Base-by-base conservation (phyloP, 2,888 invertebrate species). In the Anagyrus pseudococci region DNA sequence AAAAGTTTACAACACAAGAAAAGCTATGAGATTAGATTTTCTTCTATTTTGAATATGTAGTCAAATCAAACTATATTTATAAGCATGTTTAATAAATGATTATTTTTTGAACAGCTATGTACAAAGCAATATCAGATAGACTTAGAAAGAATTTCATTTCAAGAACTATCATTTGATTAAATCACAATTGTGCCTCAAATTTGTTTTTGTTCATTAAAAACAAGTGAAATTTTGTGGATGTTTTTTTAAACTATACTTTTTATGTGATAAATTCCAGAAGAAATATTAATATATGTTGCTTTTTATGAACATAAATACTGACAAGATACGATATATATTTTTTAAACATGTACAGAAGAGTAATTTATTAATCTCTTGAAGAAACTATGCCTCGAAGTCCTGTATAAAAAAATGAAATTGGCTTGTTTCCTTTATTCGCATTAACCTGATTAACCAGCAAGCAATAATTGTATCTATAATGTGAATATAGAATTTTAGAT, bases 311-410 rank as follows among this genome's bases (percentile, higher is more conserved):
- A 66, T 56, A 59, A 58, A 64, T 67, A 67, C 52, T 58, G 41
- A 55, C 47, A 55, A 55, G 53, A 52, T 58, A 41, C 63, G 53
- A 58, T 63, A 61, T 67, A 67, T 65, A 65, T 37, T 67, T 67
- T 67, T 66, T 64, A 61, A 67, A 61, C 29, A 64, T 67, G 64
- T 67, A 67, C 64, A 67, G 61, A 67, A 60, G 59, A 63, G 43
- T 67, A 63, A 67, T 67, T 67, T 67, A 67, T 67, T 67, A 60
- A 53, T 54, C 33, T 13, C 23, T 46, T 50, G 19, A 48, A 46
- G 17, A 15, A 33, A 61, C 46, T 48, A 25, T 61, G 58, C 58
- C 62, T 62, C 40, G 41, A 43, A 48, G 62, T 65, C 55, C 54
- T 65, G 44, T 65, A 33, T 47, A 62, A 65, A 54, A 54, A 59